A percentile compares a stretch with the other conserved stretches of the same genome.
phyloP scores from a whole-genome alignment of 2,888 invertebrate genomes.

The Diarsia brunnea region DNA sequence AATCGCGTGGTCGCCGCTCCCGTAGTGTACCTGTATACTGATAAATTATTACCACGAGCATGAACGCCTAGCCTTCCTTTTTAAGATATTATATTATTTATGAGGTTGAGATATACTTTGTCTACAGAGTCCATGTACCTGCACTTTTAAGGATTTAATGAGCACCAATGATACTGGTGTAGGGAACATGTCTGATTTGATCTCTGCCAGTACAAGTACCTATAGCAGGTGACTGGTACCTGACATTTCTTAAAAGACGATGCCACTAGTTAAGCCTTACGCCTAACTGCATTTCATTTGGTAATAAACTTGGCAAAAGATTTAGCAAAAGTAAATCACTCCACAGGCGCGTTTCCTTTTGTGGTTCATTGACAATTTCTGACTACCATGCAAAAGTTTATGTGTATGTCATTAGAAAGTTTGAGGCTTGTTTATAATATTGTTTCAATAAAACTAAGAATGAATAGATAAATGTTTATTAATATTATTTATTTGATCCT shows the following conservation, averaged over 20 bases:
- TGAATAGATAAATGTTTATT: not conserved
- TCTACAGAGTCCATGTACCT: not conserved
- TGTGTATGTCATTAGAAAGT: not conserved
- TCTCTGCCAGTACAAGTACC: not conserved
- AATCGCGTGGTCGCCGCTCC: slow-evolving; percentile 39
- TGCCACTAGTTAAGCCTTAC: no score
- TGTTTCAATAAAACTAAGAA: not conserved
- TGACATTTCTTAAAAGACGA: not conserved
- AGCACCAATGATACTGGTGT: not conserved
- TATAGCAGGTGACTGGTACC: not conserved
- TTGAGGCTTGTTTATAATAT: not conserved
- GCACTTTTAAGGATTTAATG: not conserved
- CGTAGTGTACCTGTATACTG: slow-evolving; percentile 51
- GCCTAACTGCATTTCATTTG: not conserved
- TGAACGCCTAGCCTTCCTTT: not conserved
- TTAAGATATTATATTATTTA: not conserved
- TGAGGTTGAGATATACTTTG: not conserved
- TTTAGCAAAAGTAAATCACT: not conserved
- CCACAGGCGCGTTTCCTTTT: not conserved
- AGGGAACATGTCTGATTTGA: not conserved
- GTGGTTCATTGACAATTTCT: not conserved
- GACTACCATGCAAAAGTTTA: not conserved
- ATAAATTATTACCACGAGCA: slow-evolving; percentile 41
- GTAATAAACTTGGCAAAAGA: not conserved
- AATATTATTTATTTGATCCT: not conserved